Base-by-base conservation (phyloP, 2,113 vertebrate species). In the Cyrtonyx montezumae region DNA sequence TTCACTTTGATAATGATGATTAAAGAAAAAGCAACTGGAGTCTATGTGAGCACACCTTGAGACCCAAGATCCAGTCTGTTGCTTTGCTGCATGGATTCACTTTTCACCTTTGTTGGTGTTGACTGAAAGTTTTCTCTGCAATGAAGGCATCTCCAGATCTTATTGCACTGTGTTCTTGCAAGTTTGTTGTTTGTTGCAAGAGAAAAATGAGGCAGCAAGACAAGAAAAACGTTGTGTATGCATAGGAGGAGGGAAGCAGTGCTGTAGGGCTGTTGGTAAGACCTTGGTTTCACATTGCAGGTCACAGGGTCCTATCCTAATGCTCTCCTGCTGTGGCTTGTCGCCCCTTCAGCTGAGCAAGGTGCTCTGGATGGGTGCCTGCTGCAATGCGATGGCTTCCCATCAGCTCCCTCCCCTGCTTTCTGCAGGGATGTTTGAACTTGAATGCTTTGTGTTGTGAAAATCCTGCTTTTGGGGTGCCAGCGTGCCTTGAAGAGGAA, bases 101-200 rank as follows among this genome's bases (percentile, higher is more conserved):
- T 40, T 6, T 6, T 77, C 0, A 34, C 59, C 53, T 62, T 67
- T 17, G 17, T 13, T 19, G 63, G 26, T 14, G 1, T 4, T 37
- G 20, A 1, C 49, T 43, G 28, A 0, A 2, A 56, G 74, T 68
- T 84, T 59, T 15, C 61, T 20, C 49, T 20, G 37, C 28, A 23
- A 0, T 37, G 23, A 13, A 28, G 36, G 1, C 2, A 7, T 16
- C 81, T 79, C n/a, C 56, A 22, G 45, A 3, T 48, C 51, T n/a
- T 12, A 68, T 48, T 22, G 6, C 20, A 0, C 36, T 1, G 0
- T 4, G 11, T 30, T 67, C 28, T 74, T 5, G 2, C 8, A 36
- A 28, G 43, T 91, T 94, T 51, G 51, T 37, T 53, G 20, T 32
- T n/a, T n/a, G n/a, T n/a, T n/a, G n/a, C n/a, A 49, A 56, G 43